Base-by-base conservation (phyloP, 2,797 vertebrate species). In the Diplodus sargus region DNA sequence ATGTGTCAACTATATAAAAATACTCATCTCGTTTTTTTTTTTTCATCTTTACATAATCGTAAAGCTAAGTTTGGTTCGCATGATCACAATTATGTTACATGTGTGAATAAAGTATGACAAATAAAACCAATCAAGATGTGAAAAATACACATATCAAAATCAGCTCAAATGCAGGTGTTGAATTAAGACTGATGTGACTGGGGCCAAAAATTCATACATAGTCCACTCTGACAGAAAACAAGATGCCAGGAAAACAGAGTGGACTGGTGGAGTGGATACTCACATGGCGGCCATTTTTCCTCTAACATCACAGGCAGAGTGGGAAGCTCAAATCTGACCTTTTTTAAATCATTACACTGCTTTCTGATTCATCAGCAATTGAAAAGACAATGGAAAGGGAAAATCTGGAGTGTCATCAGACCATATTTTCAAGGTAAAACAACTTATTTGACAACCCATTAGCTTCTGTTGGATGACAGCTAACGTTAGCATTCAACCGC, bases 1-100 rank as follows among this genome's bases (percentile, higher is more conserved):
- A 96, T 94, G 95, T 94, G 94, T 92, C 87, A 93, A 91, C 94
- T 95, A 95, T 94, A 96, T 93, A 95, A 95, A 96, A 94, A 96
- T 95, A 95, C 92, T 94, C 93, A 94, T 95, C 91, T 94, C 92
- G 89, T 91, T 90, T 90, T 80, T 80, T 80, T 80, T 83, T 87
- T 92, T 90, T 90, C 90, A 87, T 83, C 84, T 91, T 94, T 90
- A 94, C 90, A 93, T 87, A 89, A 73, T 88, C 89, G 91, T 93
- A 92, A 96, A 95, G 92, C 90, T 93, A 90, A 34, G 92, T 94
- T 92, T 94, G 91, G 93, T 94, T 94, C 90, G 83, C 83, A 85
- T 90, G 83, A 79, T 92, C 91, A 92, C 88, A 93, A 86, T 83
- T 85, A 89, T 90, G 89, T 77, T 92, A 90, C 85, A 89, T 30